phyloP scores from a whole-genome alignment of 2,113 vertebrate species.

The Mohoua ochrocephala region DNA sequence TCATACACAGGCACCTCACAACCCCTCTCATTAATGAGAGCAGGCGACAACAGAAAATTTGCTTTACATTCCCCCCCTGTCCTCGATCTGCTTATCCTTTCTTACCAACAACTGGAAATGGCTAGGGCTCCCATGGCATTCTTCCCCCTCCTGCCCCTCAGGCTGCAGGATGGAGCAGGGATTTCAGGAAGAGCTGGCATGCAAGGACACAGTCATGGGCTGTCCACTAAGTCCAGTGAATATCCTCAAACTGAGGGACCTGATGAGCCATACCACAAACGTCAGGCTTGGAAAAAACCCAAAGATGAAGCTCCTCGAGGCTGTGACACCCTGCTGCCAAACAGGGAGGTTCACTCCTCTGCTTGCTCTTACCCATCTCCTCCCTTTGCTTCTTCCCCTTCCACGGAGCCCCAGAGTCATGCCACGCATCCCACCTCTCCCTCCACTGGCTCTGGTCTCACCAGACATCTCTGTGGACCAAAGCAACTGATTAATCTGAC shows the following conservation, averaged over 20 bases:
- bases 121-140: not conserved
- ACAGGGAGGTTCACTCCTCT: not conserved
- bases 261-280: fast-evolving
- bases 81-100: not conserved
- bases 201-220: not conserved
- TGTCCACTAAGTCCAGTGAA: not conserved
- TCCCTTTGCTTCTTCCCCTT: not conserved
- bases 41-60: not conserved
- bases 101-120: not conserved
- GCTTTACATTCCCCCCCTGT: not conserved
- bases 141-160: not conserved
- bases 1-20: not conserved
- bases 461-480: not conserved
- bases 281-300: not conserved
- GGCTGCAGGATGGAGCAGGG: not conserved
- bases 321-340: not conserved
- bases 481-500: not conserved
- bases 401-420: not conserved
- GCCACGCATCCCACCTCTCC: not conserved
- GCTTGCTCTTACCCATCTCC: not conserved
- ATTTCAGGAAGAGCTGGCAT: not conserved
- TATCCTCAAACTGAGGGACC: not conserved
- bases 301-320: fast-evolving
- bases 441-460: not conserved
- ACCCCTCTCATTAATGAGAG: not conserved